Conservation (phyloP, 2,113 vertebrate species). For the Campylorhamphus procurvoides region DNA sequence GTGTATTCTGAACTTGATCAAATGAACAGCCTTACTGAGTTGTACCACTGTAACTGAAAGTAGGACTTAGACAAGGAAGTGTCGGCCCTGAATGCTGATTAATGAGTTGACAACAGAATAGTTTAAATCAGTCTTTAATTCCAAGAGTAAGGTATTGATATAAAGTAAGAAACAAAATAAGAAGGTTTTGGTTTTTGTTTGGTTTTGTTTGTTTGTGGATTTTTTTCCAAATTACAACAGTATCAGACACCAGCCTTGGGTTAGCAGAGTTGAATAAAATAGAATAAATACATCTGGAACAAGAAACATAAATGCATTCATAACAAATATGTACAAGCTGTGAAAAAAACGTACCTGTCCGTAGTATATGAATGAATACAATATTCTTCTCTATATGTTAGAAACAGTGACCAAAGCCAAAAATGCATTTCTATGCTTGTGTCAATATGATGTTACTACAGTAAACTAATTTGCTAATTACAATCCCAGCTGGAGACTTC, state of each 20-base stretch:
- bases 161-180: neutral
- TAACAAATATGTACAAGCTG: neutral
- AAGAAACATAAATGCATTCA: neutral
- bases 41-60: neutral
- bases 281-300: neutral
- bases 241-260: neutral
- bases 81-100: neutral
- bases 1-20: neutral
- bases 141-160: neutral
- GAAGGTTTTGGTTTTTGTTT: neutral
- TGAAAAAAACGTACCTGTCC: neutral
- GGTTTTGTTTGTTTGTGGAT: neutral
- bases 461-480: constrained; percentile 12
- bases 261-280: neutral
- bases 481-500: neutral
- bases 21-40: neutral
- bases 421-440: neutral
- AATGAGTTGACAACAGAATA: neutral
- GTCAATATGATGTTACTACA: neutral
- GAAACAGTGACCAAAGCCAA: neutral
- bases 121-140: neutral
- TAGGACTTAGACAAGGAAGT: neutral
- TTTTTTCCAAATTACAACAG: neutral
- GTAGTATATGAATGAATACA: neutral
- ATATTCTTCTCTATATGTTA: neutral